These are phyloP conservation scores for Australoheros scitulus DNA, from an alignment of 2,113 vertebrate species.

Conservation along the genomic window DNA sequence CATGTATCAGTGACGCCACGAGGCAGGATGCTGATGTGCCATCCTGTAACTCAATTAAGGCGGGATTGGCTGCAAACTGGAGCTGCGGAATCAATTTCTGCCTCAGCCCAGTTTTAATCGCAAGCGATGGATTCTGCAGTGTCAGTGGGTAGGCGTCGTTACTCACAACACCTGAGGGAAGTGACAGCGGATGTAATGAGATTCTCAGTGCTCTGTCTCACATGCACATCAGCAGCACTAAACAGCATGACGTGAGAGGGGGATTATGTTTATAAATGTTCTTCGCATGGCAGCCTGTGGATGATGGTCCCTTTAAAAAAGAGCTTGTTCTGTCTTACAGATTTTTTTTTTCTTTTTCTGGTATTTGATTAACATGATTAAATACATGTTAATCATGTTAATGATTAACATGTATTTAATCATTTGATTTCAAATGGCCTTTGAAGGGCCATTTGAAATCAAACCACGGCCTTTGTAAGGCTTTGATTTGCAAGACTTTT, in stretches of 20 bases:
- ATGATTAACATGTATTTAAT: no score
- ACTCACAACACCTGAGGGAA: slow-evolving; percentile 67
- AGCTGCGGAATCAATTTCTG: slow-evolving; percentile 66
- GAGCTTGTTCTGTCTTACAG: background rate
- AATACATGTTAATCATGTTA: no score
- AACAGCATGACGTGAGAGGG: slow-evolving; percentile 33
- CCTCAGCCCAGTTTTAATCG: slow-evolving; percentile 55
- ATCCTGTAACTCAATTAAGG: slow-evolving; percentile 68
- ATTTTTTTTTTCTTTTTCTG: background rate
- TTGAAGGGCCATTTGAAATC: no score
- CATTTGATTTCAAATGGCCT: no score
- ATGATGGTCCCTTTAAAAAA: background rate
- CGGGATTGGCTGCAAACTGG: slow-evolving; percentile 37
- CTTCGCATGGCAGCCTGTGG: background rate
- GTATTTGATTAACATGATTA: background rate
- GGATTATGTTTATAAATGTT: slow-evolving; percentile 37
- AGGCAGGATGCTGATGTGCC: slow-evolving; percentile 44
- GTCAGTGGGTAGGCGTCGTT: slow-evolving; percentile 55
- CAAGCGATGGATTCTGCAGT: slow-evolving; percentile 30
- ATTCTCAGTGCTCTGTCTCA: slow-evolving; percentile 43
- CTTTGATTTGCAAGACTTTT: background rate
- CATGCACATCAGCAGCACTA: slow-evolving; percentile 33
- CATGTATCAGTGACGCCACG: slow-evolving; percentile 24
- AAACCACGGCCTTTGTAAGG: no score
- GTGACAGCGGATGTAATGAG: slow-evolving; percentile 66